phyloP scores from a whole-genome alignment of 1,140 invertebrate species.

The Halictus rubicundus region DNA sequence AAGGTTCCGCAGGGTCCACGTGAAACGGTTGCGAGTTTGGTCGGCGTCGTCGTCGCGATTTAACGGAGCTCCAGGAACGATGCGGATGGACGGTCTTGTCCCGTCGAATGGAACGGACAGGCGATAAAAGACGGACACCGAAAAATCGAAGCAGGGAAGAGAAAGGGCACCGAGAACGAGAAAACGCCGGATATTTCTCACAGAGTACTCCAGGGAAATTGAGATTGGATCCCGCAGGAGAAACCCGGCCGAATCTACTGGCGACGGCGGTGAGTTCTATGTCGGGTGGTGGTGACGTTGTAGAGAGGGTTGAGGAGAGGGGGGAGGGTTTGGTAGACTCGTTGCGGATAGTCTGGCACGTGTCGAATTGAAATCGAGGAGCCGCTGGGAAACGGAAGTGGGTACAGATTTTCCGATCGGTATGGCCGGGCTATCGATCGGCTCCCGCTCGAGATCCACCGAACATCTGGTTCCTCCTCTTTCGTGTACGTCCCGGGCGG shows the following conservation, averaged over 20 bases:
- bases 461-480: conserved; percentile 47
- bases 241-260: conserved; percentile 33
- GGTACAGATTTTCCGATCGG: conserved; percentile 25
- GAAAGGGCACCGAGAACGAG: neutral
- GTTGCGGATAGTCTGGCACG: conserved; percentile 35
- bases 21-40: neutral
- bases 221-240: conserved; percentile 63
- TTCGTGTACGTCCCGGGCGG: conserved; percentile 32
- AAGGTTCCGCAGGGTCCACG: neutral
- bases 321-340: neutral
- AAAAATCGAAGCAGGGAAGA: conserved; percentile 24
- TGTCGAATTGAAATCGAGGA: conserved; percentile 45
- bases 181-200: neutral
- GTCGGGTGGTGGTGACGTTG: too few relatives aligned
- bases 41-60: neutral
- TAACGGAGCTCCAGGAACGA: neutral
- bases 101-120: conserved; percentile 24
- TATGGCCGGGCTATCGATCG: conserved; percentile 2
- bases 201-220: conserved; percentile 61
- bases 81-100: too few relatives aligned
- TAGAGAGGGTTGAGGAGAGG: neutral
- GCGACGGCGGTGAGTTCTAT: neutral
- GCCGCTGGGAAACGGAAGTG: neutral
- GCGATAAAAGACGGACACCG: conserved; percentile 32
- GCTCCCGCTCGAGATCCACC: neutral